Conservation (phyloP, 2,888 invertebrate species). For the Pheosia tremula region DNA sequence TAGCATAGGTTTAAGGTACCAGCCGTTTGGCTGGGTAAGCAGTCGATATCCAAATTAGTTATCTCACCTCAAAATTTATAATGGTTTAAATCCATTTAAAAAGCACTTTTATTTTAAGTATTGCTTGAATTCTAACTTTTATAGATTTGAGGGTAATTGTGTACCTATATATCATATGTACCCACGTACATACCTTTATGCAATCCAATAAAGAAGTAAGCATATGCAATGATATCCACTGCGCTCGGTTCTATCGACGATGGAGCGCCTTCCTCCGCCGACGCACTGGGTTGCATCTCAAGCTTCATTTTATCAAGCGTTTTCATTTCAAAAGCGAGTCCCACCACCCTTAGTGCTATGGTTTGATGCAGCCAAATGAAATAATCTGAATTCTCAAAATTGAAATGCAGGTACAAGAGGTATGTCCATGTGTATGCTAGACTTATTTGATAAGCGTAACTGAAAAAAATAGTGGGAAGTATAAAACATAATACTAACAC, state of each 20-base stretch:
- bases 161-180: too few relatives aligned
- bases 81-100: too few relatives aligned
- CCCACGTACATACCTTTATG: conserved; percentile 86
- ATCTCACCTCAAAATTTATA: too few relatives aligned
- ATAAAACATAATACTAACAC: too few relatives aligned
- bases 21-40: too few relatives aligned
- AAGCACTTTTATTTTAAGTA: too few relatives aligned
- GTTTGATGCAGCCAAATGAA: conserved; percentile 92
- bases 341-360: conserved; percentile 91
- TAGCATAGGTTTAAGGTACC: too few relatives aligned
- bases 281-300: neutral
- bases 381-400: conserved; percentile 87
- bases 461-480: conserved; percentile 64
- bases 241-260: conserved; percentile 66
- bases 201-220: conserved; percentile 92
- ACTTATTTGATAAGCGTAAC: conserved; percentile 88
- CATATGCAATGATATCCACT: conserved; percentile 89
- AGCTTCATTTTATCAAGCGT: neutral
- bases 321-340: conserved; percentile 91
- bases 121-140: too few relatives aligned
- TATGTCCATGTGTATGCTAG: conserved; percentile 91
- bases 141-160: too few relatives aligned
- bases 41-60: too few relatives aligned
- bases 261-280: neutral
- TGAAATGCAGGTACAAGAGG: conserved; percentile 89